A percentile compares a stretch with the other conserved stretches of the same genome.
Evolutionary conservation across 1,140 invertebrate species (phyloP).

Genomic region (Bathynomus jamesi): DNA sequence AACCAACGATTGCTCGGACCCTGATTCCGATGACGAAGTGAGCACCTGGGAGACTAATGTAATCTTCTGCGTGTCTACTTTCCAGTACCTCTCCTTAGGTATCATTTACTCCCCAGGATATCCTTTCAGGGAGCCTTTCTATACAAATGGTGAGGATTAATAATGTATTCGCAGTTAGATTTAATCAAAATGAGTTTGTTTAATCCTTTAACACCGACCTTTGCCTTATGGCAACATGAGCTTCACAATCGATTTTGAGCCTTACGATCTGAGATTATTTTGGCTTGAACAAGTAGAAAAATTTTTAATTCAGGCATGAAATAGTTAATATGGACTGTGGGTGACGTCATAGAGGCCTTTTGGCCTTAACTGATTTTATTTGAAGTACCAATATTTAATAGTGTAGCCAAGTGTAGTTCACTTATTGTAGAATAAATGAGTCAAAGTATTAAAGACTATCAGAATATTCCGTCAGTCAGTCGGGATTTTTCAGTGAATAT

Average conservation of each 20-base stretch:
- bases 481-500: too few species aligned
- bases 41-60: slow-evolving; percentile 44
- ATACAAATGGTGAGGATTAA: slow-evolving; percentile 43
- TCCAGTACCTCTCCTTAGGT: slow-evolving; percentile 55
- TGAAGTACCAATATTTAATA: too few species aligned
- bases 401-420: too few species aligned
- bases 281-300: neutral
- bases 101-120: slow-evolving; percentile 52
- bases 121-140: slow-evolving; percentile 51
- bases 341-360: too few species aligned
- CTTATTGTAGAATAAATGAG: too few species aligned
- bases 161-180: neutral
- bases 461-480: too few species aligned
- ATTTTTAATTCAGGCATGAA: too few species aligned
- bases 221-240: neutral
- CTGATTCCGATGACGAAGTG: neutral
- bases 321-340: too few species aligned
- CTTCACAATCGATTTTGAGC: neutral
- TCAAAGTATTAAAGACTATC: too few species aligned
- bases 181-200: neutral
- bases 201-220: neutral
- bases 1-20: neutral
- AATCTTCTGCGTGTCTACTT: slow-evolving; percentile 54
- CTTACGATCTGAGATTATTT: neutral
- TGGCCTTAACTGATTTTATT: too few species aligned